Conservation (phyloP, 2,113 vertebrate species). For the Halcyon malimbica region DNA sequence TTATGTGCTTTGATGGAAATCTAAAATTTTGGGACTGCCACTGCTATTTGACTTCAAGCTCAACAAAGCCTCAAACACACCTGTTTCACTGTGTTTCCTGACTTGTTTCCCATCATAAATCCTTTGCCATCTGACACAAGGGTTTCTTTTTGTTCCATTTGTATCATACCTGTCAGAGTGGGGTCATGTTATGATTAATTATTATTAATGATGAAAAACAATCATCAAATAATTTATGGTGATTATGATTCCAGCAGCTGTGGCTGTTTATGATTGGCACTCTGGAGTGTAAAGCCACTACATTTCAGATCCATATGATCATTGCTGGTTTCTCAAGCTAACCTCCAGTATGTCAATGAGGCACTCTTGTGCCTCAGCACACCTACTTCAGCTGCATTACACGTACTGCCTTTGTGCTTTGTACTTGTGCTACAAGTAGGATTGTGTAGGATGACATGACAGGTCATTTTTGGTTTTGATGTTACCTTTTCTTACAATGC, state of each 20-base stretch:
- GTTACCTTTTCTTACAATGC: neutral
- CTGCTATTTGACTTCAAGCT: neutral
- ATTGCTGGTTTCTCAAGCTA: neutral
- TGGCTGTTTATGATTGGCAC: neutral
- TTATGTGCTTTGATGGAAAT: neutral
- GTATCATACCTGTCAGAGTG: neutral
- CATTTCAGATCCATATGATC: fast-evolving
- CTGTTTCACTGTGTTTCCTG: neutral
- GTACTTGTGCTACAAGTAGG: neutral
- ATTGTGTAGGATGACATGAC: neutral
- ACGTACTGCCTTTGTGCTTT: neutral
- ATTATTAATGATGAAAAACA: neutral
- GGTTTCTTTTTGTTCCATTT: neutral
- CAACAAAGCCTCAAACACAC: neutral
- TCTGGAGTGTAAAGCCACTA: neutral
- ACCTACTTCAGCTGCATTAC: neutral
- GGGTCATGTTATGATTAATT: neutral
- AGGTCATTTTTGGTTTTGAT: neutral
- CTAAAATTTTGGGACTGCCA: neutral
- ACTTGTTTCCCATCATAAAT: neutral
- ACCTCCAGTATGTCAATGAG: neutral
- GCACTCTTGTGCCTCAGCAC: fast-evolving
- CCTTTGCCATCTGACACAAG: fast-evolving
- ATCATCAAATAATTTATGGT: neutral
- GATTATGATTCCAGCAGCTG: neutral